Percentiles rank a stretch among this genome's conserved stretches.
Conservation (phyloP, 2,113 vertebrate genomes). For the Macquaria ambigua region DNA sequence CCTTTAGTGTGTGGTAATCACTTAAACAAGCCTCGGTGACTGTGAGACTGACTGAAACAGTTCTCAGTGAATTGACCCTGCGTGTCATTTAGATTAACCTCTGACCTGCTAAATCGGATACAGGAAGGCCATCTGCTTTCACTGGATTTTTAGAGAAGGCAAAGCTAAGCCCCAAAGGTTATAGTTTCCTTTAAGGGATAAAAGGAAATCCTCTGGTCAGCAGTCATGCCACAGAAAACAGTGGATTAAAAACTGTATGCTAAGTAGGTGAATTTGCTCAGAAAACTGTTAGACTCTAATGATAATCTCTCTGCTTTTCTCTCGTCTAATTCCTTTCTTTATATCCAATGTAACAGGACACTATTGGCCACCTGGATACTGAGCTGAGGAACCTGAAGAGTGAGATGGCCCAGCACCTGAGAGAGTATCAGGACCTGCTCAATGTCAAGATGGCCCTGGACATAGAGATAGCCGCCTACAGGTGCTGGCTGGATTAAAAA, state of each 20-base stretch:
- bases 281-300: not conserved
- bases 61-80: conserved; percentile 31
- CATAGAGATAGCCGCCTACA: conserved; percentile 95
- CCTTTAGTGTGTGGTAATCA: not conserved
- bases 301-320: not conserved
- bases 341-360: conserved; percentile 81
- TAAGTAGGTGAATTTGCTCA: not conserved
- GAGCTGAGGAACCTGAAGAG: conserved; percentile 91
- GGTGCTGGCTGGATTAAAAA: conserved; percentile 79
- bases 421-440: conserved; percentile 95
- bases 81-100: conserved; percentile 67
- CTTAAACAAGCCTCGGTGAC: conserved; percentile 7
- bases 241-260: not conserved
- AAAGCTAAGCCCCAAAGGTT: conserved; percentile 27
- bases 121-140: conserved; percentile 58
- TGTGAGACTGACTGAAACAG: conserved; percentile 1
- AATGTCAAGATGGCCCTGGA: conserved; percentile 97
- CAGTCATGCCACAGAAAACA: not conserved
- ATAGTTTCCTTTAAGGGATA: conserved; percentile 1
- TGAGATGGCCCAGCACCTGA: conserved; percentile 93
- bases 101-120: conserved; percentile 56
- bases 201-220: not conserved
- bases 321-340: not conserved
- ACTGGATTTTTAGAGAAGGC: conserved; percentile 37
- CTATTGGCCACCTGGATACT: conserved; percentile 89